Evolutionary conservation across 1,140 invertebrate genomes (phyloP), one percentile per base, ranked within the genome.

Genomic region (Orussus abietinus): DNA sequence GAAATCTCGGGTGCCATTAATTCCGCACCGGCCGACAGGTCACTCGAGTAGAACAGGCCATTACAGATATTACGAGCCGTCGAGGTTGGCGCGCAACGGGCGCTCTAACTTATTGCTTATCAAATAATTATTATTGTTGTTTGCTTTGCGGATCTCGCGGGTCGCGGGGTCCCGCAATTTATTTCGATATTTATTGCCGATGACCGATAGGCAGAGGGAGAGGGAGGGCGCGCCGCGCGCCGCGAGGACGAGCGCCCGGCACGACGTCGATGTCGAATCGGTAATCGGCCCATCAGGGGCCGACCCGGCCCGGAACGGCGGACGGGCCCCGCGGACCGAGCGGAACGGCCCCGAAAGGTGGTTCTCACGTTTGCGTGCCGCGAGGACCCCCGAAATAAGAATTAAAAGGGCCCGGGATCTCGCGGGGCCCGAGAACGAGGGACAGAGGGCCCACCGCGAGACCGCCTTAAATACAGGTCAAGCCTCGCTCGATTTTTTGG

Each of bases 121-220:
- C 64, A 62, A 64, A 69, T 68, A 68, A 70, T 70, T 65, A 70
- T 70, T 69, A 67, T 68, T 70, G 64, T 69, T 69, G 66, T 70
- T 70, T 70, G 67, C 67, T 67, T 69, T 69, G 50, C 53, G 45
- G 47, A 46, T 51, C n/a, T 52, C 48, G 40, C 50, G 54, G 57
- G 51, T 61, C 57, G 59, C 39, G 42, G 51, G 55, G 58, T 58
- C 44, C 40, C 39, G 62, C 59, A 64, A 69, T 66, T 67, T 67
- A 59, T 59, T 62, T 59, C 46, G 46, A 45, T 55, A 70, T 70
- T 70, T 70, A 70, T 70, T 70, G 66, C 66, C 57, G 66, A 65
- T 69, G 55, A 66, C 61, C 62, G 67, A 69, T 69, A 69, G 30
- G 49, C 34, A 28, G n/a, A 14, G 31, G 31, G 28, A 19, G 20